Percentiles rank a stretch among this genome's conserved stretches.
These are phyloP conservation scores for Hypsibius dujardini DNA, from an alignment of 1,140 invertebrate species.

Conservation along the genomic window DNA sequence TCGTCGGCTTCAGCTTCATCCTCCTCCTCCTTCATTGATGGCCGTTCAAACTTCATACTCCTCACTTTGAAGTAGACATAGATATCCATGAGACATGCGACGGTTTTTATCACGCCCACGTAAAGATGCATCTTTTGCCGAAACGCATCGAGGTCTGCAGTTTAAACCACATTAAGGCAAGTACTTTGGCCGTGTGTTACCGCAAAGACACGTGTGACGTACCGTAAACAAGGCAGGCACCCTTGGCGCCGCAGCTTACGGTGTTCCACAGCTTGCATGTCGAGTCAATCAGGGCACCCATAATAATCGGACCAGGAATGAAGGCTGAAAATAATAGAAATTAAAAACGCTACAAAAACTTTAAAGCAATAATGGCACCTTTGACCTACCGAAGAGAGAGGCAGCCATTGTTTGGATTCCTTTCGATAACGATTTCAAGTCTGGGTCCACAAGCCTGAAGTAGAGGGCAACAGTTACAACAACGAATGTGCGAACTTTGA, in stretches of 20 bases:
- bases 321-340: constrained; percentile 7
- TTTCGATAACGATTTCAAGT: constrained; percentile 8
- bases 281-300: constrained; percentile 6
- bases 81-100: constrained; percentile 5
- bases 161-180: no score
- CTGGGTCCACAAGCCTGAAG: constrained; percentile 5
- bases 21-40: no score
- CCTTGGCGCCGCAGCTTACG: background rate
- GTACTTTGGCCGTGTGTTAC: no score
- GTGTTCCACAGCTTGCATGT: constrained; percentile 14
- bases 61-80: background rate
- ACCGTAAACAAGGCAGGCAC: constrained; percentile 1
- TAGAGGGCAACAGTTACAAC: background rate
- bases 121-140: constrained; percentile 10
- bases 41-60: no score
- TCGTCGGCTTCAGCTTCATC: no score
- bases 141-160: background rate
- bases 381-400: constrained; percentile 13
- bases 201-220: no score
- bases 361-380: background rate
- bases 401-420: background rate
- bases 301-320: constrained; percentile 11
- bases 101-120: background rate
- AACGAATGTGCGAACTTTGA: background rate
- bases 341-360: background rate